Percentiles rank a stretch among this genome's conserved stretches.
These are phyloP conservation scores for Hyla sarda DNA, from an alignment of 2,113 vertebrate species.

Conservation along the genomic window DNA sequence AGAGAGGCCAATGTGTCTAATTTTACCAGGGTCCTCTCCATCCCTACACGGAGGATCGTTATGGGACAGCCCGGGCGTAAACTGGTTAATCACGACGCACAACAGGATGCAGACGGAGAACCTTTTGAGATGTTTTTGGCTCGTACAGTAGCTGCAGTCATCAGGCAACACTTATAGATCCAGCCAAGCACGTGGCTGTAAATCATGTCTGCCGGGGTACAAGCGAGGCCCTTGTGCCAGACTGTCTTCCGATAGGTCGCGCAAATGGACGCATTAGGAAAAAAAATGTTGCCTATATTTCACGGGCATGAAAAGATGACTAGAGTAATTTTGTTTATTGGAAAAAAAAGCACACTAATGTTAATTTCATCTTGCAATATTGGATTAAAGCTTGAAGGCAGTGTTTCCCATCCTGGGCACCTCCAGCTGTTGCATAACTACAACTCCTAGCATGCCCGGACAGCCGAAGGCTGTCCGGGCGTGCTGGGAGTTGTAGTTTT, in stretches of 20 bases:
- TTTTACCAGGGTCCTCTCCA: conserved; percentile 53
- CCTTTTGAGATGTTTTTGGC: conserved; percentile 35
- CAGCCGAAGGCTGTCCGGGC: no score
- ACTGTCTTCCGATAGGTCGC: neutral
- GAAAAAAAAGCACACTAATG: neutral
- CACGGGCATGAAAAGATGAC: neutral
- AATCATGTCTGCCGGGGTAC: conserved; percentile 11
- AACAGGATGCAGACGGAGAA: conserved; percentile 55
- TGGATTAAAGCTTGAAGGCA: neutral
- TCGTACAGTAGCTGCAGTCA: conserved; percentile 42
- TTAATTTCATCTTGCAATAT: conserved; percentile 26
- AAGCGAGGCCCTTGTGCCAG: neutral
- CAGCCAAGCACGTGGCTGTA: neutral
- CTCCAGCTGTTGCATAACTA: no score
- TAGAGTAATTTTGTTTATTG: neutral
- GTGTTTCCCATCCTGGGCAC: no score
- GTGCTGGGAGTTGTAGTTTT: no score
- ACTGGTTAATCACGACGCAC: conserved; percentile 59
- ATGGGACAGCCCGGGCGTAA: neutral
- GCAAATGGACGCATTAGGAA: neutral
- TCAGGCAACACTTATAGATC: conserved; percentile 30
- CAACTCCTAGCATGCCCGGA: no score
- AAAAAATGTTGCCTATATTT: neutral
- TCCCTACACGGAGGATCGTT: neutral
- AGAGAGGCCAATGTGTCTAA: conserved; percentile 61